Evolutionary conservation across 2,888 invertebrate genomes (phyloP).

Genomic region (Coremacera marginata): DNA sequence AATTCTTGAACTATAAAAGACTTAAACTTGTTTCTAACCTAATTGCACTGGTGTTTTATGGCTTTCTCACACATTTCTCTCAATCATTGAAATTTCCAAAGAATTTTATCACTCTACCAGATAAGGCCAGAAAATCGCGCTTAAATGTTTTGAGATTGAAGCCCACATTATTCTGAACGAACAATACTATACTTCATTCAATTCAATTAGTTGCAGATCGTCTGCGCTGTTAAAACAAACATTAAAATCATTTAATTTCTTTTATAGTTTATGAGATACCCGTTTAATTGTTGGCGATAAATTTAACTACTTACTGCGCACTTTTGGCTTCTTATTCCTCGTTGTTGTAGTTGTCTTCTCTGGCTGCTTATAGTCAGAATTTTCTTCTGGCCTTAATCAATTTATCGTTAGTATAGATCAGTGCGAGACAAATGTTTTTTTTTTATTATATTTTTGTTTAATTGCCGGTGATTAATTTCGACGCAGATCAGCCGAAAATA

Average conservation of each 20-base stretch:
- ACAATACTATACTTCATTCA: not conserved
- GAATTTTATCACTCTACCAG: no score
- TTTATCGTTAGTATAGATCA: no score
- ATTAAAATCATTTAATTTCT: no score
- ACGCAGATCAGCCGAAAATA: not conserved
- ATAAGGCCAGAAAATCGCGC: no score
- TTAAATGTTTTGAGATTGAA: not conserved
- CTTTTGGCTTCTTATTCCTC: not conserved
- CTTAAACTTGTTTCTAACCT: not conserved
- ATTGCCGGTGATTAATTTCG: constrained; percentile 35
- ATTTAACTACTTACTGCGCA: constrained; percentile 30
- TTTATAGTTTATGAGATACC: not conserved
- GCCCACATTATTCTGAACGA: no score
- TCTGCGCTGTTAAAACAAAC: not conserved
- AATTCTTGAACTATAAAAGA: no score
- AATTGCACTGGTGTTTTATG: not conserved
- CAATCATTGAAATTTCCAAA: not conserved
- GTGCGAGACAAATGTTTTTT: no score
- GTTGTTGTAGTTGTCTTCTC: not conserved
- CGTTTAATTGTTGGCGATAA: constrained; percentile 35
- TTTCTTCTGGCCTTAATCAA: not conserved
- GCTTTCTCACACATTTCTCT: not conserved
- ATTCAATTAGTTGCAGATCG: not conserved
- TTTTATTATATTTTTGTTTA: not conserved
- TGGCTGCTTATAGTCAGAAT: not conserved